Percentiles rank a stretch among this genome's conserved stretches.
phyloP scores from a whole-genome alignment of 2,888 invertebrate species.

The Acanthosepion pharaonis region DNA sequence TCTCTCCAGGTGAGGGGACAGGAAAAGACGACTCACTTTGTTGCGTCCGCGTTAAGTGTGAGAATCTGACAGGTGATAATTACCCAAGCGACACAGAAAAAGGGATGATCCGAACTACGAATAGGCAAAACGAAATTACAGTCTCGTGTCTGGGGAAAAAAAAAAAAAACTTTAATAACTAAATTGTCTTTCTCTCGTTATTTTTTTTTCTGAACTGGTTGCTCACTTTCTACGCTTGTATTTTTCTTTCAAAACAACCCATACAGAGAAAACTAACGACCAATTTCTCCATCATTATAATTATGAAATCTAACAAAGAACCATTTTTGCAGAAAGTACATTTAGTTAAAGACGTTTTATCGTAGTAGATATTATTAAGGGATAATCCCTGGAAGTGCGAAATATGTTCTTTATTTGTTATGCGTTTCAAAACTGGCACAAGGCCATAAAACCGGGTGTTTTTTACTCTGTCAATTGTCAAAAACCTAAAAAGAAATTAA shows the following conservation, averaged over 20 bases:
- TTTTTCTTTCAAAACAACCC: background rate
- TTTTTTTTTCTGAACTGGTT: background rate
- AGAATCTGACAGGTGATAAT: constrained; percentile 11
- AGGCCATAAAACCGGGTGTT: no score
- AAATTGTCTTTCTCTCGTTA: background rate
- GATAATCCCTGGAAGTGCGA: no score
- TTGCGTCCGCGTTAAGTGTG: background rate
- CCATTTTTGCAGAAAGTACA: background rate
- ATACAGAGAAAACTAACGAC: background rate
- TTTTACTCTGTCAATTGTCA: no score
- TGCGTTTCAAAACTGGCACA: no score
- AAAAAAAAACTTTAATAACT: constrained; percentile 24
- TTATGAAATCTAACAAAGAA: background rate
- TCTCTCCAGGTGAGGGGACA: background rate
- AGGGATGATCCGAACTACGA: background rate
- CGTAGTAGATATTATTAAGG: no score
- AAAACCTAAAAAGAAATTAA: no score
- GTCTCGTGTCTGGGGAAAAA: background rate
- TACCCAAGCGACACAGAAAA: background rate
- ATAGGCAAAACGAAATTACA: constrained; percentile 33
- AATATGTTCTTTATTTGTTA: no score
- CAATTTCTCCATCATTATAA: background rate
- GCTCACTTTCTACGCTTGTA: background rate
- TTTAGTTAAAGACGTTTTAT: no score
- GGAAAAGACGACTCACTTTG: background rate